These are phyloP conservation scores for Lasioglossum zephyrum DNA, from an alignment of 2,888 invertebrate genomes.

Conservation along the genomic window DNA sequence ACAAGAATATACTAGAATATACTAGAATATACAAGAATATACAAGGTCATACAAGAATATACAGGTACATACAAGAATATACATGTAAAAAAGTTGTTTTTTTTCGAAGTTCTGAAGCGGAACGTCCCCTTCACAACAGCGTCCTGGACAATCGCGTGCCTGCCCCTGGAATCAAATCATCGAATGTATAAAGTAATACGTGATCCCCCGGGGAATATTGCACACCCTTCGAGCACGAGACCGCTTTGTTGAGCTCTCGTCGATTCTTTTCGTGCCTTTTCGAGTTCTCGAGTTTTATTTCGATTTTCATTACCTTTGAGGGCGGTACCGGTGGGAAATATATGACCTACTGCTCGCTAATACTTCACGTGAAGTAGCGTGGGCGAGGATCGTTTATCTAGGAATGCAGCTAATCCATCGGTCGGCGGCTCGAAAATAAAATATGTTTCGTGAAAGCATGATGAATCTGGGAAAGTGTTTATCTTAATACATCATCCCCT, in stretches of 20 bases:
- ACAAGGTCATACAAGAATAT: too few species aligned
- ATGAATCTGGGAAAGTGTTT: slow-evolving; percentile 64
- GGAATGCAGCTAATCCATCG: slow-evolving; percentile 63
- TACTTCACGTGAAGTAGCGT: slow-evolving; percentile 76
- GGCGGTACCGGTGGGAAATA: slow-evolving; percentile 63
- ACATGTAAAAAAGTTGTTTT: background rate
- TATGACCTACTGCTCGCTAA: slow-evolving; percentile 69
- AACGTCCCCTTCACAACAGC: too few species aligned
- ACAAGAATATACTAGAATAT: too few species aligned
- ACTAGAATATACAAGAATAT: too few species aligned
- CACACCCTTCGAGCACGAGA: slow-evolving; percentile 13
- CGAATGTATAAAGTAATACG: slow-evolving; percentile 40
- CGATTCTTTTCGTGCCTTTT: slow-evolving; percentile 47
- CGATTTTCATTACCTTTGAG: slow-evolving; percentile 70
- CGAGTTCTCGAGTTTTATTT: slow-evolving; percentile 56
- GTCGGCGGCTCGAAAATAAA: slow-evolving; percentile 63
- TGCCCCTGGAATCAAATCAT: slow-evolving; percentile 41
- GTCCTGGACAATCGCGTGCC: slow-evolving; percentile 13
- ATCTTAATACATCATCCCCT: slow-evolving; percentile 58
- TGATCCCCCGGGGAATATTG: slow-evolving; percentile 41
- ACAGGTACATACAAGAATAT: too few species aligned
- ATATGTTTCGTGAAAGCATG: slow-evolving; percentile 67
- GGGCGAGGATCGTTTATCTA: slow-evolving; percentile 71
- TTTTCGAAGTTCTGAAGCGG: background rate
- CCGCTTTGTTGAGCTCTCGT: slow-evolving; percentile 48